phyloP scores from a whole-genome alignment of 1,140 invertebrate genomes.

The Portunus trituberculatus region DNA sequence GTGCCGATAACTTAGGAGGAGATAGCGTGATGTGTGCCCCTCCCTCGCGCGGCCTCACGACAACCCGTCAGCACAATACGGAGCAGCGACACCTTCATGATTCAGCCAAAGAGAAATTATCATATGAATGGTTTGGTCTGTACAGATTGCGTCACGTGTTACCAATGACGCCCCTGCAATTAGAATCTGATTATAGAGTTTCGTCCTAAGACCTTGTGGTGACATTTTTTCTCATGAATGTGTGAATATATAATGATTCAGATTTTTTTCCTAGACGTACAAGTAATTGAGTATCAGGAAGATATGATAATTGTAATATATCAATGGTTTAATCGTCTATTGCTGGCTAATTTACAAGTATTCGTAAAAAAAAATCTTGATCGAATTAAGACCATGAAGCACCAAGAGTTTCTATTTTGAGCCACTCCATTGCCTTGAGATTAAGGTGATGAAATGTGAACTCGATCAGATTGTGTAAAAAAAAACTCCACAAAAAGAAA shows the following conservation, averaged over 20 bases:
- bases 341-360: too few species aligned
- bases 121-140: background rate
- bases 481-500: background rate
- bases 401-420: background rate
- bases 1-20: constrained; percentile 9
- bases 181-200: background rate
- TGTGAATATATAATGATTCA: background rate
- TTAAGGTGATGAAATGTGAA: background rate
- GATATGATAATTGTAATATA: too few species aligned
- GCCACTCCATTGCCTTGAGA: background rate
- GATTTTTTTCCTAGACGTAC: background rate
- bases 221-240: background rate
- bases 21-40: background rate
- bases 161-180: background rate
- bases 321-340: too few species aligned
- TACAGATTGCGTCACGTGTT: background rate
- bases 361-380: background rate
- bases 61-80: background rate
- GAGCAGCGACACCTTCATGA: background rate
- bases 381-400: background rate
- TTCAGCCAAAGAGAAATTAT: background rate
- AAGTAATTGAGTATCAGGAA: background rate
- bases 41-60: background rate
- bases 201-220: background rate
- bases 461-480: background rate